Base-by-base conservation (phyloP, 2,888 invertebrate genomes). In the Pammene fasciana region DNA sequence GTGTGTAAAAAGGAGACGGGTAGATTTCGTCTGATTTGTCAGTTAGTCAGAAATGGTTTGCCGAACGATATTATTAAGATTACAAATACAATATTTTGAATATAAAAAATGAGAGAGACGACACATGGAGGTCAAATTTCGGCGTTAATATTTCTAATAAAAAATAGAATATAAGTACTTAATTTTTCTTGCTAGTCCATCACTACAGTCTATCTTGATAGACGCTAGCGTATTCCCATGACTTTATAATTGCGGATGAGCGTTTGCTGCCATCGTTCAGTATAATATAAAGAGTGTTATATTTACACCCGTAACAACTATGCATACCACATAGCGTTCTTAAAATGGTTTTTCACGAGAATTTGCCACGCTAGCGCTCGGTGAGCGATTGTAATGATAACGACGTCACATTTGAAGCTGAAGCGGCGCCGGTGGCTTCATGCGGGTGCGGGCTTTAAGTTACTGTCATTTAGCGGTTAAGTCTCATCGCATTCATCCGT, bases 381-480 rank as follows among this genome's bases (percentile, higher is more conserved):
- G 18, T 13, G 26, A 11, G 52, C 13, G 52, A 26, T n/a, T 34
- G 34, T 7, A 54, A 54, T n/a, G 34, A 34, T 10, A 8, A 34
- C 54, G 34, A 54, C 34, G 54, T 36, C 54, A 36, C 54, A n/a
- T 52, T 52, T 36, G 34, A 34, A 84, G 83, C 86, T 85, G 83
- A 84, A 82, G 80, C 80, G 79, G 77, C 78, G 79, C 73, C 79
- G 80, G 79, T 75, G 77, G 79, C 80, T 18, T 50, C 18, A 50
- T 50, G 50, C 79, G 75, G 76, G 76, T 79, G 72, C 70, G 71
- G 46, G 71, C 79, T 72, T 57, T 76, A 84, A 84, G 76, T 68
- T 71, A 81, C 56, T 72, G 76, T 76, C 74, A 68, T 43, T n/a
- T 57, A 43, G 13, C 46, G 0, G 18, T 57, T 26, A 18, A 18